A percentile compares a stretch with the other conserved stretches of the same genome.
phyloP scores from a whole-genome alignment of 2,797 vertebrate genomes.

The Melanotaenia trifasciata region DNA sequence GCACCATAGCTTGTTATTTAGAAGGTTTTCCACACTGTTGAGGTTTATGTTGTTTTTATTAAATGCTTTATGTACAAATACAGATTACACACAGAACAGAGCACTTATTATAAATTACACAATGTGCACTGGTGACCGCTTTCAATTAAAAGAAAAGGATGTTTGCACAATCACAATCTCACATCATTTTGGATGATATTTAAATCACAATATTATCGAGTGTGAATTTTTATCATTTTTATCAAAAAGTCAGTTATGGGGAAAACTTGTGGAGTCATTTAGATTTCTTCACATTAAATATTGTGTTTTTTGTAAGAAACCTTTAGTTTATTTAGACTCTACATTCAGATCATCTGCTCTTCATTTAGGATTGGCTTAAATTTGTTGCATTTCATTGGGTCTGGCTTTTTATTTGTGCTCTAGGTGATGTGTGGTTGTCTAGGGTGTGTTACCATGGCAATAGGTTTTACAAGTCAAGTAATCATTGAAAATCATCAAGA shows the following conservation, averaged over 20 bases:
- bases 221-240: constrained; percentile 82
- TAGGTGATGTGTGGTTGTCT: constrained; percentile 15
- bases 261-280: constrained; percentile 70
- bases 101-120: constrained; percentile 92
- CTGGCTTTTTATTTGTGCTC: constrained; percentile 18
- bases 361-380: constrained; percentile 46
- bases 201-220: constrained; percentile 89
- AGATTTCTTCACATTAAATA: constrained; percentile 56
- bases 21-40: constrained; percentile 95
- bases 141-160: constrained; percentile 88
- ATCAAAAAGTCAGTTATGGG: constrained; percentile 75
- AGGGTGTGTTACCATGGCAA: constrained; percentile 7
- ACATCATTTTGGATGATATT: constrained; percentile 85
- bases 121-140: constrained; percentile 88
- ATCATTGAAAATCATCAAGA: constrained; percentile 14
- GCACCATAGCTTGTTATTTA: constrained; percentile 90
- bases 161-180: constrained; percentile 91
- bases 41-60: constrained; percentile 96
- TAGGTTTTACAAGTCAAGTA: constrained; percentile 15
- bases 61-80: constrained; percentile 95
- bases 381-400: constrained; percentile 57
- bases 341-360: constrained; percentile 19
- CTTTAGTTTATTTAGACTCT: constrained; percentile 34
- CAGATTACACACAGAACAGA: constrained; percentile 99
- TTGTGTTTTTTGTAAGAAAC: constrained; percentile 8